Percentiles rank a stretch among this genome's conserved stretches.
Evolutionary conservation across 2,113 vertebrate genomes (phyloP).

Genomic region (human (Homo sapiens)): GRCh38 chr20:22371501-22372000

Average conservation of each 20-base stretch:
- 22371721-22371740: not conserved
- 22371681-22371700: rapidly evolving
- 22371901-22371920: slow-evolving; percentile 78
- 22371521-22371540: not conserved
- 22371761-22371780: not conserved
- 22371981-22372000: slow-evolving; percentile 76
- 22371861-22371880: slow-evolving; percentile 12
- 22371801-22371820: not conserved
- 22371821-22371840: not conserved
- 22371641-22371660: not conserved
- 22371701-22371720: rapidly evolving
- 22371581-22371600: not conserved
- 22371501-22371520: not conserved
- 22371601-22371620: not conserved
- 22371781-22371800: too few species aligned
- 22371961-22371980: slow-evolving; percentile 68
- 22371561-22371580: not conserved
- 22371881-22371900: slow-evolving; percentile 9
- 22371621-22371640: not conserved
- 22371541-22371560: not conserved
- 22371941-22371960: slow-evolving; percentile 81
- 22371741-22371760: not conserved
- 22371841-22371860: too few species aligned
- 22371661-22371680: rapidly evolving
- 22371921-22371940: slow-evolving; percentile 83